Base-by-base conservation (phyloP, 2,113 vertebrate genomes). In the Buteo buteo region DNA sequence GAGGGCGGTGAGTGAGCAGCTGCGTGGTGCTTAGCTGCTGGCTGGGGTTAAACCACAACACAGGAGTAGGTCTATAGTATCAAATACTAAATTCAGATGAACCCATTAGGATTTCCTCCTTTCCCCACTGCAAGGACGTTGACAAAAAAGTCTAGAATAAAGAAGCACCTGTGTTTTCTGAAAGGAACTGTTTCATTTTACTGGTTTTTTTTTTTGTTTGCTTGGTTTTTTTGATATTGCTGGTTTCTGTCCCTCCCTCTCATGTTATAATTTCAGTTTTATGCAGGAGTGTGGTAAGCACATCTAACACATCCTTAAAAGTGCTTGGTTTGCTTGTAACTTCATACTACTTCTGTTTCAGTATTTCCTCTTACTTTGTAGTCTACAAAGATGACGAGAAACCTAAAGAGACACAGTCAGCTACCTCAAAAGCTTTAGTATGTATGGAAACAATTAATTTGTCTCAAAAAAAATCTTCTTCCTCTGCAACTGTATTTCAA, bases 201-300 rank as follows among this genome's bases (percentile, higher is more conserved):
- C 20, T 29, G 7, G 11, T 3, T 3, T 0, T 5, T 5, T 5
- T 24, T 71, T 71, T 57, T 18, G 7, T 32, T 62, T 22, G 16
- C 28, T 54, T 54, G 28, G 52, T 1, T 5, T 47, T 50, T 80
- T 70, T 78, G 7, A 13, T 21, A 28, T 22, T 0, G 0, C 38
- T 62, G 20, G 4, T 52, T 84, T 52, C 36, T 62, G 9, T 26
- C 24, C 26, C 25, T 86, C 32, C 7, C 19, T 76, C 36, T 70
- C 52, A 45, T 1, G 2, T 45, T 54, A 17, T 29, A 44, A 62
- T 40, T 74, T 66, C 31, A 58, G 15, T 40, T 91, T 45, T 45
- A 47, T 8, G 47, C 26, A 78, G 20, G 29, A 64, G 12, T 3
- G 8, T 28, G 13, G 4, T 0, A 0, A 82, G 40, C 26, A 64